A percentile compares a stretch with the other conserved stretches of the same genome.
Evolutionary conservation across 2,113 vertebrate species (phyloP).

Genomic region (Oenanthe melanoleuca): DNA sequence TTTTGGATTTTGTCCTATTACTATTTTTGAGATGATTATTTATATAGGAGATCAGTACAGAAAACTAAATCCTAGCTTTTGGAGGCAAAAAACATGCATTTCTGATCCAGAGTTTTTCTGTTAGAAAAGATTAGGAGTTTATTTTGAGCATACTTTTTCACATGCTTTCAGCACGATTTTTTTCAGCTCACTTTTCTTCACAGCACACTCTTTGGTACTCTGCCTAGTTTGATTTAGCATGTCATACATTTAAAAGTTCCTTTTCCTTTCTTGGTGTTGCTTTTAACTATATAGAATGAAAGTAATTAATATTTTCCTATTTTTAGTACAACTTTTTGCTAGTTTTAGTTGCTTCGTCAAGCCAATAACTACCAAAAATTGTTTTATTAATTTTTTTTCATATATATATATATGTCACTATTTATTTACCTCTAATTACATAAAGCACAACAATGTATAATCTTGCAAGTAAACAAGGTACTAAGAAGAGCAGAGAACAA

Average conservation of each 20-base stretch:
- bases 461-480: not conserved
- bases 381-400: not conserved
- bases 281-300: not conserved
- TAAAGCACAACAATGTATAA: not conserved
- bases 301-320: not conserved
- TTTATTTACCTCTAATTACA: not conserved
- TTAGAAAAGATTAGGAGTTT: not conserved
- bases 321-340: not conserved
- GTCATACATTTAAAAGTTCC: not conserved
- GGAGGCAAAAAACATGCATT: not conserved
- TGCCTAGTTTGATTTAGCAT: not conserved
- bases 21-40: not conserved
- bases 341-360: not conserved
- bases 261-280: not conserved
- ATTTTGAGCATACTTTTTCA: not conserved
- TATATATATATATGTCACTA: too few relatives aligned
- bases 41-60: not conserved
- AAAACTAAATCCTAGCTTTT: not conserved
- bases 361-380: not conserved
- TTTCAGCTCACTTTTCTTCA: not conserved
- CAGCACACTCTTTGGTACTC: not conserved
- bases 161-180: not conserved
- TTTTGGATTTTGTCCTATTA: not conserved
- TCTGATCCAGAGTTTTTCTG: not conserved
- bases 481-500: not conserved